Base-by-base conservation (phyloP, 2,888 invertebrate genomes). In the Apamea monoglypha region DNA sequence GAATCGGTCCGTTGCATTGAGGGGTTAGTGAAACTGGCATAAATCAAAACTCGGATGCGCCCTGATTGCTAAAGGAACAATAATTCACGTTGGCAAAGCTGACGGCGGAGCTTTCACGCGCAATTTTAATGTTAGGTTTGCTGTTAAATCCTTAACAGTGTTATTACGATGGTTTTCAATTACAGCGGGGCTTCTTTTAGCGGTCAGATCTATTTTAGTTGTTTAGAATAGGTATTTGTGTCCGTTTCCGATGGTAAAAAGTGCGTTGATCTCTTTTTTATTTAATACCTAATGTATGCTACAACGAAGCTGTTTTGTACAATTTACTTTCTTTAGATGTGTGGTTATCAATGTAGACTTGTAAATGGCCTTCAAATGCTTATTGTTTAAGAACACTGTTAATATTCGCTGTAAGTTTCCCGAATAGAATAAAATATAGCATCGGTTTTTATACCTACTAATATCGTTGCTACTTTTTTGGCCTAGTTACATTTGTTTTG, bases 11-110 rank as follows among this genome's bases (percentile, higher is more conserved):
- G 78, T 83, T 86, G 79, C 81, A 82, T 86, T 87, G 87, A 86
- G 76, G 81, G 84, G 83, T 85, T 82, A 83, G 90, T 83, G 91
- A 91, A 91, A 93, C 88, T 88, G 83, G 78, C 87, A 93, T 94
- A 92, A 93, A 93, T 93, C 91, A 90, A 88, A 80, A 73, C 88
- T 92, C 85, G 89, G 94, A 94, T 93, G 94, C 92, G 91, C 91
- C 91, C 91, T 91, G 92, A 91, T 92, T 93, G 89, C 90, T 83
- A 84, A 83, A 84, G 81, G 86, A 83, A 88, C 87, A 90, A 90
- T 90, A 90, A 88, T 85, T 90, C 87, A 90, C 80, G 56, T 61
- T 47, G 59, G 81, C 64, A 40, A 69, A 76, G 74, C 73, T 74
- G 81, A 74, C 66, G 64, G 75, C 77, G 25, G 18, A 74, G 74